Evolutionary conservation across 2,113 vertebrate species (phyloP), one percentile per base, ranked within the genome.

Genomic region (Serranochromis macrocephalus): DNA sequence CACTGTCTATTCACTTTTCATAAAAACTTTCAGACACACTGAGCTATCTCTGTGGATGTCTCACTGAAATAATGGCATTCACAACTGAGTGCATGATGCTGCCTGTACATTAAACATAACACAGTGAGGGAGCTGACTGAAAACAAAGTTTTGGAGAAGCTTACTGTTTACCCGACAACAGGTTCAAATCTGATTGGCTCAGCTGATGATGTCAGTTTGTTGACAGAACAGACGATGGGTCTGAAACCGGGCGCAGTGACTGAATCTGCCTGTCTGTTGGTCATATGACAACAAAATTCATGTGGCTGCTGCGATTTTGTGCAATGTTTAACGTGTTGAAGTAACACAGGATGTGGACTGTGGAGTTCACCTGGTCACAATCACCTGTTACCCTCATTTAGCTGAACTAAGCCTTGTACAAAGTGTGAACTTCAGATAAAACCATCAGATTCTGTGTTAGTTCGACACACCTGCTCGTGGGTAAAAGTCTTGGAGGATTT

Each of bases 331-430:
- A 3, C 38, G 68, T 86, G 78, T 53, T 82, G 81, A 86, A 88
- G 21, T 80, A 89, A 91, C 89, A 66, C n/a, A 49, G 78, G 40
- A 79, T 21, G 68, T 54, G 36, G 36, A 80, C 42, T 17, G 49
- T 26, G 36, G 3, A 81, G 8, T 57, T 81, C 53, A 40, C 33
- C 53, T 81, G 31, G 36, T 81, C 19, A 80, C 12, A 19, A 19
- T 53, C 33, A 54, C n/a, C 53, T 81, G 21, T 1, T 29, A 8
- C 9, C 24, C 24, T 78, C 19, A 40, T 68, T 12, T 4, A 78
- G 42, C 42, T 6, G 16, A 78, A 78, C 42, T 49, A 49, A 75
- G 0, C 24, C 1, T 47, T 29, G 31, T 12, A 19, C 16, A 11
- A 19, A 75, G 26, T 26, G 24, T 78, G 71, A 78, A 31, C 17